Evolutionary conservation across 2,888 invertebrate species (phyloP), one percentile per base, ranked within the genome.

Genomic region (Syrista parreyssii): DNA sequence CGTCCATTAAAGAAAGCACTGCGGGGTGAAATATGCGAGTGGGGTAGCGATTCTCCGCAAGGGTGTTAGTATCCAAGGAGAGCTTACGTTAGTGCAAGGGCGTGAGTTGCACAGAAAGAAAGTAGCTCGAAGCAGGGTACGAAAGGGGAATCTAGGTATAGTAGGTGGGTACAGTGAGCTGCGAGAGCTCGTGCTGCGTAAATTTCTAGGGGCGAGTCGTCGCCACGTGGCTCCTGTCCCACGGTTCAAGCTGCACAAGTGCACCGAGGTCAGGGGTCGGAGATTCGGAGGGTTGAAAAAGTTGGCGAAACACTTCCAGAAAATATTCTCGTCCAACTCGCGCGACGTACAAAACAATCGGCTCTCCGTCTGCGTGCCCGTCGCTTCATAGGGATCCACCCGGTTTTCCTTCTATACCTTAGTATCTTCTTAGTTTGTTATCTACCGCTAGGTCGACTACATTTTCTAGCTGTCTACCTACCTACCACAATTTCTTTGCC

Each of bases 211-310:
- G 81, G 81, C 76, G 83, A 72, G 80, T 73, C 77, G 32, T 80
- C 80, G 86, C 84, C 89, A 89, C 88, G 87, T 89, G 89, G 84
- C 85, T 81, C 81, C 80, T 84, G 84, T 89, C 89, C 85, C 89
- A 89, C 88, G 88, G 84, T 86, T 84, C 81, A 78, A 74, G 84
- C 81, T 86, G 87, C 86, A 83, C 87, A 86, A 89, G 88, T 88
- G 88, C 88, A 87, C 75, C 85, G 71, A 86, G 87, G 88, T 86
- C 86, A 86, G 83, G 86, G 83, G 81, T 82, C 82, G 81, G 74
- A 68, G 76, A 76, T 71, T 71, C 77, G n/a, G 71, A 31, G 71
- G 32, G 71, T 33, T 75, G 69, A 72, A 75, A 55, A 69, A 75
- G 74, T 79, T 75, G 68, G 15, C 76, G 79, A 79, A 79, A 79